Base-by-base conservation (phyloP, 2,888 invertebrate genomes). In the Timema cristinae region DNA sequence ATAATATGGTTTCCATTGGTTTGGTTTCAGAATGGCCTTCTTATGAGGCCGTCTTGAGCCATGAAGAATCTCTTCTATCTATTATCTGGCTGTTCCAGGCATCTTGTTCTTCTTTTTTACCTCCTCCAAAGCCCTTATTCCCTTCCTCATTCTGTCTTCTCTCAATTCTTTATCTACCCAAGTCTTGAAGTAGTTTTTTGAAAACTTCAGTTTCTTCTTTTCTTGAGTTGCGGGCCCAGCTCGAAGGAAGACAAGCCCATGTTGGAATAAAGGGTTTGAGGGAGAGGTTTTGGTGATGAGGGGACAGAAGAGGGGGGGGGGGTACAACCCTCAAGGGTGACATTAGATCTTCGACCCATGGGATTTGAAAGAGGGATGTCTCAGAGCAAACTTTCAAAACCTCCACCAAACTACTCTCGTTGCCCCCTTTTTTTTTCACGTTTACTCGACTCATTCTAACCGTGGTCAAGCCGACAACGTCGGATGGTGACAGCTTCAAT, bases 151-250 rank as follows among this genome's bases (percentile, higher is more conserved):
- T 32, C 32, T 32, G 32, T 32, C 32, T 32, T 6, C 32, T 48
- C 63, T 13, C 63, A 8, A 63, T 63, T 63, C 63, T 63, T 63
- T 63, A 63, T 63, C 63, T 63, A 13, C 32, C 32, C 47, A 59
- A 59, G 32, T 48, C 63, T 9, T 15, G 6, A 32, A 10, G 63
- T 63, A 63, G 47, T 63, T 63, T 63, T 63, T 48, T 32, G 63
- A 32, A 63, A 63, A 63, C 63, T 32, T 63, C 63, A 15, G 7
- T 32, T 32, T 32, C 32, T 32, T 32, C 32, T 32, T 32, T 32
- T 32, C 32, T 32, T 32, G 32, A 32, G 32, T 32, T 32, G 32
- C 32, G 32, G 32, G 32, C 32, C 32, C 32, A 2, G 32, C 32
- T 32, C 4, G 32, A 32, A 32, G 32, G 32, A 32, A 32, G 32